These are phyloP conservation scores for Chrysaora quinquecirrha DNA, from an alignment of 30 jellyfish, hydroid and myxozoan species.

Conservation along the genomic window DNA sequence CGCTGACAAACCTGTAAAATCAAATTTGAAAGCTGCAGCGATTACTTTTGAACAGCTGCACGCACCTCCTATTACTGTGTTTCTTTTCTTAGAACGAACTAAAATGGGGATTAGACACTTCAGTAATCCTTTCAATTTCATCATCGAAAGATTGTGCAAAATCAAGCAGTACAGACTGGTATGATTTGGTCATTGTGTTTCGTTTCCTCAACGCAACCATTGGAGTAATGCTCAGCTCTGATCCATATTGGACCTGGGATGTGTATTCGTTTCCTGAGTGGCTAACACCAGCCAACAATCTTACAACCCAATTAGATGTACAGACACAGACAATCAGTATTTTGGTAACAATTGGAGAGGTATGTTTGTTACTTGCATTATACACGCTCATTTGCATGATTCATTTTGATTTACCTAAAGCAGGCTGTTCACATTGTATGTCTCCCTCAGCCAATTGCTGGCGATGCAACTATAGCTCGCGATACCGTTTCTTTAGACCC, in stretches of 20 bases:
- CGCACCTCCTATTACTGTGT: no score
- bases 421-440: no score
- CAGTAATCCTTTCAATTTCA: neutral
- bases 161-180: neutral
- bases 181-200: constrained; percentile 8
- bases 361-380: no score
- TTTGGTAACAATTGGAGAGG: constrained; percentile 45
- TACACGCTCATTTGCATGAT: no score
- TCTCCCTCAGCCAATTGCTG: no score
- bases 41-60: no score
- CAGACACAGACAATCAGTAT: constrained; percentile 8
- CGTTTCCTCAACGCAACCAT: constrained; percentile 11
- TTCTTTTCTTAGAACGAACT: neutral
- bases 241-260: constrained; percentile 31
- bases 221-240: constrained; percentile 1
- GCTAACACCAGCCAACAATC: constrained; percentile 28
- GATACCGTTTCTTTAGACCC: no score
- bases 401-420: no score
- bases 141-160: neutral
- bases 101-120: neutral
- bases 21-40: no score
- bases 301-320: constrained; percentile 23
- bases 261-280: constrained; percentile 40
- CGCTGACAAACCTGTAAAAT: no score
- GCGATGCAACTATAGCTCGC: no score